These are phyloP conservation scores for Ips typographus DNA, from an alignment of 1,140 invertebrate species.

Conservation along the genomic window DNA sequence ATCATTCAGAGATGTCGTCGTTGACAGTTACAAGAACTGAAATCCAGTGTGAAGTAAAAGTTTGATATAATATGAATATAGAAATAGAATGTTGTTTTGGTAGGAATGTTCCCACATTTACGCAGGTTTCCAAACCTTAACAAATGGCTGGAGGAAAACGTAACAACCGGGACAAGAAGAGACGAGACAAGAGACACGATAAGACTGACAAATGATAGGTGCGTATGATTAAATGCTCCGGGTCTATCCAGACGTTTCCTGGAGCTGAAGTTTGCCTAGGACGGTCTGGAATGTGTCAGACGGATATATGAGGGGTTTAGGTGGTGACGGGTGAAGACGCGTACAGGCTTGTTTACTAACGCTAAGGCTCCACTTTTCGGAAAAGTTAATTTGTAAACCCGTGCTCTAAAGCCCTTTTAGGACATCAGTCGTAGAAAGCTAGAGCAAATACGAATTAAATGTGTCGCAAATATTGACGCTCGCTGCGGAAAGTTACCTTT, in stretches of 20 bases:
- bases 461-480: too few species aligned
- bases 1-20: too few species aligned
- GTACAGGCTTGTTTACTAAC: conserved; percentile 5
- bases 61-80: too few species aligned
- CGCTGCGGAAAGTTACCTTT: conserved; percentile 17
- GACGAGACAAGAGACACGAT: conserved; percentile 28
- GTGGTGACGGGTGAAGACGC: conserved; percentile 14
- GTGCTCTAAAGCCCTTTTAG: too few species aligned
- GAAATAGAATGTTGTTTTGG: too few species aligned
- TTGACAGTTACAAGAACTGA: too few species aligned
- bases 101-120: too few species aligned
- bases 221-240: conserved; percentile 28
- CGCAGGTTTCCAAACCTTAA: too few species aligned
- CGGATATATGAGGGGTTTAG: conserved; percentile 24
- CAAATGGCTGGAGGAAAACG: conserved; percentile 23
- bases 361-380: neutral
- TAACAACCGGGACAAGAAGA: conserved; percentile 21
- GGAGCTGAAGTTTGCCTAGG: conserved; percentile 31
- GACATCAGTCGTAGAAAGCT: too few species aligned
- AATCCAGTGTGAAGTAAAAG: too few species aligned
- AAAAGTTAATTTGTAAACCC: conserved; percentile 35
- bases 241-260: conserved; percentile 28
- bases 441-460: too few species aligned
- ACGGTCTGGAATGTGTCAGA: conserved; percentile 28
- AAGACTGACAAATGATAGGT: conserved; percentile 34